Base-by-base conservation (phyloP, 2,888 invertebrate species). In the Tricholauxania praeusta region DNA sequence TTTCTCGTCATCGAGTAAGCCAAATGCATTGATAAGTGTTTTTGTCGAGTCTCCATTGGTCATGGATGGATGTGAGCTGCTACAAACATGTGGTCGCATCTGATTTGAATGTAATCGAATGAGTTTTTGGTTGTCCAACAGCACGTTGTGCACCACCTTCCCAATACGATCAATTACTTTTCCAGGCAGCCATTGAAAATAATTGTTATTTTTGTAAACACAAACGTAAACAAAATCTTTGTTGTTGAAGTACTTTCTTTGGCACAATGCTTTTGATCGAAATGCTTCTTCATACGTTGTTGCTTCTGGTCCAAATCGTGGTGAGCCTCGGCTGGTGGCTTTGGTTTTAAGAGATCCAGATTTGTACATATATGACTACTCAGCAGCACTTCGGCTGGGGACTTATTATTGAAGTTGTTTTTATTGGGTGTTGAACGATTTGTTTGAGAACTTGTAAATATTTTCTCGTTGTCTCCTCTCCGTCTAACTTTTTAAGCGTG, bases 391-490 rank as follows among this genome's bases (percentile, higher is more conserved):
- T 77, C 78, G n/a, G 76, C 75, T 72, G 78, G 75, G 15, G 76
- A 74, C 57, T 75, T 74, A 6, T 52, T 72, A 28, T 76, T 62
- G 17, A 75, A 73, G 48, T 69, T 49, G 65, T 77, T 77, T 60
- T 65, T 68, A 57, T 79, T 78, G 64, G 77, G 72, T 66, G 77
- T 78, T 14, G 78, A 78, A 12, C 77, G 70, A 62, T 79, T 75
- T 77, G 74, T 47, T 74, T 49, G 73, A 75, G 77, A 19, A 72
- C 72, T 65, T 76, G 68, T 17, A 78, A 73, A 52, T 76, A 72
- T 66, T 75, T 53, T 2, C 14, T 60, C 15, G 59, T 66, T 48
- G 70, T 74, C n/a, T 76, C 77, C 64, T 63, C 77, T 65, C 28
- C 64, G 53, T 72, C 76, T 53, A 74, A 71, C 60, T 78, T 77